Percentiles rank a stretch among this genome's conserved stretches.
phyloP scores from a whole-genome alignment of 2,113 vertebrate species.

The Strix aluco region DNA sequence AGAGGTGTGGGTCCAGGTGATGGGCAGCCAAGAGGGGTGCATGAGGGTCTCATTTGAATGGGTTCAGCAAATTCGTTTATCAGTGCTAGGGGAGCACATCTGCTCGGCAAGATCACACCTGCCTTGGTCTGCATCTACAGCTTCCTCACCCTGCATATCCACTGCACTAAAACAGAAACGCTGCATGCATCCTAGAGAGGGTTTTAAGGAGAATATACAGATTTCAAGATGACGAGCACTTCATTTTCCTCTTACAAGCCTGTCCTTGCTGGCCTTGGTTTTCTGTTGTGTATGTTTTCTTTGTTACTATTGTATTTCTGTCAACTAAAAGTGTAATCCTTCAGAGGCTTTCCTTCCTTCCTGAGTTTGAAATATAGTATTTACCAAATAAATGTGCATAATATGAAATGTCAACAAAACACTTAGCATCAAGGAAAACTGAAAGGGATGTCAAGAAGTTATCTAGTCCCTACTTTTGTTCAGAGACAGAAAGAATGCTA shows the following conservation, averaged over 20 bases:
- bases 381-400: slow-evolving; percentile 4
- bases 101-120: neutral
- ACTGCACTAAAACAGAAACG: neutral
- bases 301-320: slow-evolving; percentile 8
- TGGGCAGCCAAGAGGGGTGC: neutral
- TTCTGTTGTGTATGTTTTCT: neutral
- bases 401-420: neutral
- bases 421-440: neutral
- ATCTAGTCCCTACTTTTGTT: neutral
- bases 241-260: neutral
- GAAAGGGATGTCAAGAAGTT: neutral
- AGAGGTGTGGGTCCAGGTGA: neutral
- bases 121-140: neutral
- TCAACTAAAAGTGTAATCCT: neutral
- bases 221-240: neutral
- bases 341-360: neutral
- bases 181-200: neutral
- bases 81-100: neutral
- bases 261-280: neutral
- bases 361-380: neutral
- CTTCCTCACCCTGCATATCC: neutral
- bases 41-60: neutral
- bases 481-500: neutral
- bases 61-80: neutral
- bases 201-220: neutral